Evolutionary conservation across 2,888 invertebrate species (phyloP), one percentile per base, ranked within the genome.

Genomic region (Andrena fulva): DNA sequence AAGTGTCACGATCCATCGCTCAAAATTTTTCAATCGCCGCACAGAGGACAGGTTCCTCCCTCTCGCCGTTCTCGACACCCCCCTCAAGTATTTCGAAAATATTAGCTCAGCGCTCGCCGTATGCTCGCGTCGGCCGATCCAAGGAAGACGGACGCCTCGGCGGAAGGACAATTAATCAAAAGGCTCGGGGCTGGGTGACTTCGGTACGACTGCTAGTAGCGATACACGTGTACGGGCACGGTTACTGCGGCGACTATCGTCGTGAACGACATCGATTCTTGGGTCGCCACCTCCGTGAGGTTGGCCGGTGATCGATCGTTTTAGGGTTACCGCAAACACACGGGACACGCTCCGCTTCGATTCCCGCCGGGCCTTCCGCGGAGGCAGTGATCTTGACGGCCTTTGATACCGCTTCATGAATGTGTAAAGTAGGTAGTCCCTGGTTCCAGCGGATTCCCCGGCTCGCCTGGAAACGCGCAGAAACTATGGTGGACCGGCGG

Each of bases 321-420:
- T 92, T 89, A 90, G 92, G 91, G 90, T 91, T 91, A 91, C 92
- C 91, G 92, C 91, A 92, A 93, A 92, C 93, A 92, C 91, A 91
- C 89, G 90, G 89, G 90, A 91, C 91, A 92, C 85, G 90, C 82
- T 90, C 89, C 85, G 89, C 86, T 89, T 89, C 86, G 83, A 89
- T 89, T 92, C 92, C 88, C 90, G 82, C 66, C 78, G 73, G 87
- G 85, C 87, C 87, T 75, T 75, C 87, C 85, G 84, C 71, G 75
- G 85, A 77, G 86, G 89, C 82, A 88, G 85, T 87, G 90, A 91
- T 91, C 91, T 91, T 91, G 90, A 85, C 88, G 90, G 90, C 89
- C 92, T 93, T 93, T 92, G 93, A 93, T 91, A 91, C 87, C 87
- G 81, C 89, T 91, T 93, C 92, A 92, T 93, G 92, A 93, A 93